Evolutionary conservation across 2,113 vertebrate genomes (phyloP).

Genomic region (Callionymus lyra): DNA sequence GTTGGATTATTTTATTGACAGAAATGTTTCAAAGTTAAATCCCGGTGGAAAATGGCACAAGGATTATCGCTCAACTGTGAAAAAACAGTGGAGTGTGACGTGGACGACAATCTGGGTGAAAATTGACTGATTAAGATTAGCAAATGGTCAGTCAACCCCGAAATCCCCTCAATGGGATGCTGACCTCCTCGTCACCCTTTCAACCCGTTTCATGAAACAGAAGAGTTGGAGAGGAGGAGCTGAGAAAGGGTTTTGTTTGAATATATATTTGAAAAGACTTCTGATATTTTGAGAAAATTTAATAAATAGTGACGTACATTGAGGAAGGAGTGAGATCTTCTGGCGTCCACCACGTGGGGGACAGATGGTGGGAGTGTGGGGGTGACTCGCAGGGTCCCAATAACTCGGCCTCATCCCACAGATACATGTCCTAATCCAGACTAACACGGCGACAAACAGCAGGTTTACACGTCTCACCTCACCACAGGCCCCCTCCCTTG

Average conservation of each 20-base stretch:
- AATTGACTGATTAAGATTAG: conserved; percentile 11
- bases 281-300: too few relatives aligned
- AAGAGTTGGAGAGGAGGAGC: conserved; percentile 4
- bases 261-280: too few relatives aligned
- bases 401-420: conserved; percentile 51
- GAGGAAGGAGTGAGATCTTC: conserved; percentile 25
- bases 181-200: conserved; percentile 25
- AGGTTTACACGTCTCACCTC: conserved; percentile 56
- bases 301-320: not conserved
- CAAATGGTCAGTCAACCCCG: conserved; percentile 1
- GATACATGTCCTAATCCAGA: conserved; percentile 65
- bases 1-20: too few relatives aligned
- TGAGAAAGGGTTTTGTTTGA: too few relatives aligned
- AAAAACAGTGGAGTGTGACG: too few relatives aligned
- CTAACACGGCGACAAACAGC: conserved; percentile 53
- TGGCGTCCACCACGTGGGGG: conserved; percentile 2
- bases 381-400: conserved; percentile 31
- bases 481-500: conserved; percentile 15
- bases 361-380: conserved; percentile 47
- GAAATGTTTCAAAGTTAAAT: too few relatives aligned
- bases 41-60: too few relatives aligned
- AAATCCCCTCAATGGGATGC: conserved; percentile 10
- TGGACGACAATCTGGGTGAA: not conserved
- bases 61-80: too few relatives aligned
- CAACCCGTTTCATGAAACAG: conserved; percentile 15